Evolutionary conservation across 2,797 vertebrate species (phyloP), one percentile per base, ranked within the genome.

Genomic region (Trachurus trachurus): DNA sequence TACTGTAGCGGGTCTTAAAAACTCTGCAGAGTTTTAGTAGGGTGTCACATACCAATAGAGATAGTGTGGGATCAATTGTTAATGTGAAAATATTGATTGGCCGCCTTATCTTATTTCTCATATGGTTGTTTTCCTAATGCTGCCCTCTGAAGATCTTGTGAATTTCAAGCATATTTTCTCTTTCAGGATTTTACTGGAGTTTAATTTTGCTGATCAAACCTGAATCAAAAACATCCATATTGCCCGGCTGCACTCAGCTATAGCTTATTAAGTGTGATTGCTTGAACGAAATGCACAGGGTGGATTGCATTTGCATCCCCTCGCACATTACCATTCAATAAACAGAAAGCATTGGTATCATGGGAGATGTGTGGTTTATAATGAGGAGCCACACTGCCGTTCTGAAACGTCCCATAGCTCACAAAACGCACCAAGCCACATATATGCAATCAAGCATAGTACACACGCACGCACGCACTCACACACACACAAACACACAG

Each of bases 311-410:
- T 90, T 90, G 85, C 90, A 92, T 92, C 78, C 59, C 50, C 64
- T 49, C 74, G 78, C 80, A 71, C 81, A 89, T 92, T 86, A 91
- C 87, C 88, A 89, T 91, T 93, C 94, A 89, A 94, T 94, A 92
- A 93, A 91, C 83, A 85, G 84, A 91, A 83, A 74, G 75, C 84
- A 91, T 22, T 56, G 88, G 90, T 84, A 76, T 88, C 92, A 84
- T 75, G 92, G 90, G 91, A 92, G 77, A 89, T 57, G 82, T 82
- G 67, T 72, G 83, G 63, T 84, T 89, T 89, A 85, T 94, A 94
- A 94, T 94, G 89, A 94, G 88, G 72, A 88, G 79, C 72, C 79
- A 74, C 82, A 77, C 44, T 66, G 81, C 78, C 86, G 76, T 82
- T 90, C 81, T 87, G 76, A 63, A 81, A 83, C 3, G 56, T 87